phyloP scores from a whole-genome alignment of 1,140 invertebrate species.

The Micrasema minimum region DNA sequence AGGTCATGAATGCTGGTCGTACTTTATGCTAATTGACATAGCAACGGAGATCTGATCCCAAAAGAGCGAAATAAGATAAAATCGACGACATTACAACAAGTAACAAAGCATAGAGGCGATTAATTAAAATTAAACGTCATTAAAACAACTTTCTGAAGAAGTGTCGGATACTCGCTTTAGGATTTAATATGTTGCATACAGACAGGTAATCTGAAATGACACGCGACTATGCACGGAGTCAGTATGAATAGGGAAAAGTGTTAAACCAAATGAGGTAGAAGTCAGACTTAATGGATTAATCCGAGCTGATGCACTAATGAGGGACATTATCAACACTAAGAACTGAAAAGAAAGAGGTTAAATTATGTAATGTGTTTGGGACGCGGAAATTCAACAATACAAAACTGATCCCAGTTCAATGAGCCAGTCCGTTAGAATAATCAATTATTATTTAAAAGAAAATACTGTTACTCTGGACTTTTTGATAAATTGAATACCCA shows the following conservation, averaged over 20 bases:
- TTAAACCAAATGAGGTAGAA: constrained; percentile 14
- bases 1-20: constrained; percentile 10
- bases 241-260: constrained; percentile 25
- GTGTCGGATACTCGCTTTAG: too few relatives aligned
- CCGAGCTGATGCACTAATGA: constrained; percentile 8
- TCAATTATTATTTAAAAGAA: too few relatives aligned
- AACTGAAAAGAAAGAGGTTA: too few relatives aligned
- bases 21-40: constrained; percentile 32
- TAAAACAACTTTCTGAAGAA: too few relatives aligned
- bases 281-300: constrained; percentile 16
- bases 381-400: too few relatives aligned
- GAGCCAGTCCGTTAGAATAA: too few relatives aligned
- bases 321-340: background rate
- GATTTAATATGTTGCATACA: too few relatives aligned
- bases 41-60: constrained; percentile 10
- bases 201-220: constrained; percentile 2
- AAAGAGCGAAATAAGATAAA: background rate
- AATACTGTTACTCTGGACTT: too few relatives aligned
- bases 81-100: background rate
- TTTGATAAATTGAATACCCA: too few relatives aligned
- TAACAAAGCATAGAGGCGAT: background rate
- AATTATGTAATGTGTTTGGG: too few relatives aligned
- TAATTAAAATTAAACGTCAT: too few relatives aligned
- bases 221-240: constrained; percentile 30
- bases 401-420: too few relatives aligned